These are phyloP conservation scores for Haliclona indistincta DNA, from an alignment of 37 sponge, comb jelly and placozoan species.

Conservation along the genomic window DNA sequence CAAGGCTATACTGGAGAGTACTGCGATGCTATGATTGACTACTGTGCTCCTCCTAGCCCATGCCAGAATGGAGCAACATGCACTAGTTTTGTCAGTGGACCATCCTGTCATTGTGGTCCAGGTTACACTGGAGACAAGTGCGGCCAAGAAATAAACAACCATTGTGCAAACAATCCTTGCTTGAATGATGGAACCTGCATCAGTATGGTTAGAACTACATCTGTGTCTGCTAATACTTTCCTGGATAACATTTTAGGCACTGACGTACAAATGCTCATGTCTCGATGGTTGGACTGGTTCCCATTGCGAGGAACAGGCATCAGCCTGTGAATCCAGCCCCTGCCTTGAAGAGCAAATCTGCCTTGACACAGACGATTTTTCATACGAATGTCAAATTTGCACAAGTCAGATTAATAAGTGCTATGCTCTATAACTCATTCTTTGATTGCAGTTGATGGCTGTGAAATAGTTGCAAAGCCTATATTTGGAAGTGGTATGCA, in stretches of 20 bases:
- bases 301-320: slow-evolving; percentile 8
- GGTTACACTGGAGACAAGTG: not conserved
- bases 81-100: not conserved
- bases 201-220: not conserved
- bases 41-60: not conserved
- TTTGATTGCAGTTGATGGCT: too few relatives aligned
- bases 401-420: too few relatives aligned
- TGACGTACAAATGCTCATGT: slow-evolving; percentile 40
- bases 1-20: slow-evolving; percentile 2
- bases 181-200: not conserved
- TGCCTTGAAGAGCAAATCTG: not conserved
- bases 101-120: not conserved
- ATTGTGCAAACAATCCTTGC: not conserved
- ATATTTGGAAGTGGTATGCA: too few relatives aligned
- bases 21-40: slow-evolving; percentile 1
- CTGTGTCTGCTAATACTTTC: not conserved
- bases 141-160: not conserved
- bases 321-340: slow-evolving; percentile 19
- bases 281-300: slow-evolving; percentile 29
- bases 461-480: too few relatives aligned
- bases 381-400: too few relatives aligned
- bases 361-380: too few relatives aligned
- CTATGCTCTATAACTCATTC: too few relatives aligned
- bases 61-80: slow-evolving; percentile 52
- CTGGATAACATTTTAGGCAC: not conserved